Percentiles rank a stretch among this genome's conserved stretches.
Evolutionary conservation across 2,113 vertebrate genomes (phyloP).

Genomic region (Arothron firmamentum): DNA sequence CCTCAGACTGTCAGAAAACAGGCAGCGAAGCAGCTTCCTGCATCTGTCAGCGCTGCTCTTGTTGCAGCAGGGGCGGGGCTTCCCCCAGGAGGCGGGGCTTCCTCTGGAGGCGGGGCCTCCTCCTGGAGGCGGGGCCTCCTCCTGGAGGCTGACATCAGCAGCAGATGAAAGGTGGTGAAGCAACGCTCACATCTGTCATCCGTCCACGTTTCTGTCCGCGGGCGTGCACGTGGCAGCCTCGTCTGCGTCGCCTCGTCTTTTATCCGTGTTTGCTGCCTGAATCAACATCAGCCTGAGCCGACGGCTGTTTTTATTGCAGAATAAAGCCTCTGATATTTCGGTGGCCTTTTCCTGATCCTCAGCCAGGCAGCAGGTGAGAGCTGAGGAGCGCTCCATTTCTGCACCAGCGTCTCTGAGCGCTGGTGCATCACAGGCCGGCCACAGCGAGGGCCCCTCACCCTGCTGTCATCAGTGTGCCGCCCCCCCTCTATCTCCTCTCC

Average conservation of each 20-base stretch:
- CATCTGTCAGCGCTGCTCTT: conserved; percentile 43
- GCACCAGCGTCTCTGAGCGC: too few relatives aligned
- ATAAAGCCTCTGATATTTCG: conserved; percentile 64
- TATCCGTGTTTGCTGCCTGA: conserved; percentile 41
- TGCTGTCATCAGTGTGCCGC: conserved; percentile 57
- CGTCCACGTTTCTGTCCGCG: conserved; percentile 16
- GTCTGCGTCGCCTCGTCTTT: conserved; percentile 26
- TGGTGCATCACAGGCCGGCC: too few relatives aligned
- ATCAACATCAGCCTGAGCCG: conserved; percentile 28
- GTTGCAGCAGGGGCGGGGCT: too few relatives aligned
- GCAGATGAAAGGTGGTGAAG: too few relatives aligned
- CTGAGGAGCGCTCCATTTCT: conserved; percentile 8
- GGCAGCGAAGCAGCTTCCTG: not conserved
- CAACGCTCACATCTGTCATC: not conserved
- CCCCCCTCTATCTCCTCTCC: too few relatives aligned
- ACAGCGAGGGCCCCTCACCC: conserved; percentile 15
- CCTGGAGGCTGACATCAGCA: too few relatives aligned
- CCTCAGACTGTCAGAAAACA: conserved; percentile 5
- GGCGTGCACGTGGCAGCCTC: not conserved
- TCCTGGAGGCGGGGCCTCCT: too few relatives aligned
- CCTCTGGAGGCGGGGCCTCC: too few relatives aligned
- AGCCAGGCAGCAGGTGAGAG: conserved; percentile 38
- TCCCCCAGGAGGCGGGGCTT: too few relatives aligned
- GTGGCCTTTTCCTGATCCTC: conserved; percentile 60
- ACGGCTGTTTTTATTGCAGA: conserved; percentile 52